Conservation (phyloP, 2,888 invertebrate genomes). For the Macrophya alboannulata region DNA sequence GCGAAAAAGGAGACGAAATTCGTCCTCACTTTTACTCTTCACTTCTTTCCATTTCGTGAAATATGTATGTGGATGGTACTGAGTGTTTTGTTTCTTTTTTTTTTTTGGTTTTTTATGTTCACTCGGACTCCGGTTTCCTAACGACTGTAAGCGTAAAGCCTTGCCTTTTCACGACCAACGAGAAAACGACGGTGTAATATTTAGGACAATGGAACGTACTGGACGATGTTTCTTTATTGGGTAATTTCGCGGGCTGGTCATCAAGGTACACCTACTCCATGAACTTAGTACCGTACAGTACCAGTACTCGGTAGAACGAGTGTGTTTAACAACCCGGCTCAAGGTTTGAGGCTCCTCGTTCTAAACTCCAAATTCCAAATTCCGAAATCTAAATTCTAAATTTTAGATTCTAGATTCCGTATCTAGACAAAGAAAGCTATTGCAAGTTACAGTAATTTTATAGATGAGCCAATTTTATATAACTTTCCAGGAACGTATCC, state of each 20-base stretch:
- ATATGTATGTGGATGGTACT: neutral
- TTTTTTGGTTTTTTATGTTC: neutral
- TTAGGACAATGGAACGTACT: conserved; percentile 39
- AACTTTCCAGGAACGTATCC: conserved; percentile 49
- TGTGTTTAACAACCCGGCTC: conserved; percentile 1
- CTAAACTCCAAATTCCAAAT: neutral
- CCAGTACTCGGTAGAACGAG: neutral
- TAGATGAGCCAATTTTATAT: conserved; percentile 42
- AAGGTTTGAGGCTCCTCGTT: neutral
- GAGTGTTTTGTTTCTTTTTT: neutral
- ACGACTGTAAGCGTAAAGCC: conserved; percentile 34
- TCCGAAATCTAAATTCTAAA: neutral
- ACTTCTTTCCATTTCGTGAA: neutral
- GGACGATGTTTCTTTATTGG: conserved; percentile 42
- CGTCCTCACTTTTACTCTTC: neutral
- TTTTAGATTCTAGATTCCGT: neutral
- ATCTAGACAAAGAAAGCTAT: neutral
- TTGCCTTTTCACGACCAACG: neutral
- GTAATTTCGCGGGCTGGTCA: conserved; percentile 29
- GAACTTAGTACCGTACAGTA: conserved; percentile 10
- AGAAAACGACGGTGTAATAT: conserved; percentile 34
- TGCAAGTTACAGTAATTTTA: conserved; percentile 45
- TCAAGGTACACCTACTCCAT: conserved; percentile 24
- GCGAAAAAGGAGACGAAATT: neutral
- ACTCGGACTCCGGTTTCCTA: neutral